Evolutionary conservation across 1,140 invertebrate genomes (phyloP).

Genomic region (Brachionus manjavacas): DNA sequence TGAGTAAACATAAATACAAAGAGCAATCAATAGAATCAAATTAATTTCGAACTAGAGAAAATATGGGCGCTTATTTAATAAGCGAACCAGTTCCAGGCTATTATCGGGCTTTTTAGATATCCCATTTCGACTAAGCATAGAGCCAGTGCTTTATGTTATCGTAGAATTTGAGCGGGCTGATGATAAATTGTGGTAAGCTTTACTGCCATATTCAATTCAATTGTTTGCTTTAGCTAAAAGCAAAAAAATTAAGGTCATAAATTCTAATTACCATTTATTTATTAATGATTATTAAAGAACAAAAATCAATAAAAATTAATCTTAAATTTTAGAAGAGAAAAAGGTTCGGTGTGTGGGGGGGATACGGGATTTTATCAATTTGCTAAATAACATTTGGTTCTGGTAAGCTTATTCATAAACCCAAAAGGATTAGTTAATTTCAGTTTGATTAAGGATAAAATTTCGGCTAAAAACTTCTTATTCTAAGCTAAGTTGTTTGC

Average conservation of each 20-base stretch:
- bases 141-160: neutral
- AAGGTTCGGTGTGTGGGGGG: neutral
- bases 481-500: neutral
- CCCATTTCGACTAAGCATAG: neutral
- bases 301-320: slow-evolving; percentile 37
- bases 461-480: neutral
- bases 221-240: neutral
- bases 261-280: neutral
- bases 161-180: neutral
- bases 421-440: slow-evolving; percentile 20
- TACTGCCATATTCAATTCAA: neutral
- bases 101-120: neutral
- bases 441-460: slow-evolving; percentile 28
- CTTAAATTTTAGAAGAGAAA: neutral
- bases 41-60: neutral
- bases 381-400: neutral
- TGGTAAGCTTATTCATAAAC: neutral
- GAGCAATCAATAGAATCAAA: slow-evolving; percentile 1
- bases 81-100: neutral
- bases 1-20: neutral
- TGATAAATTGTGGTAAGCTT: neutral
- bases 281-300: slow-evolving; percentile 22
- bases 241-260: neutral
- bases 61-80: neutral
- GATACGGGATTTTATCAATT: neutral